These are phyloP conservation scores for Neolamprologus ventralis DNA, from an alignment of 2,113 vertebrate species.

Conservation along the genomic window DNA sequence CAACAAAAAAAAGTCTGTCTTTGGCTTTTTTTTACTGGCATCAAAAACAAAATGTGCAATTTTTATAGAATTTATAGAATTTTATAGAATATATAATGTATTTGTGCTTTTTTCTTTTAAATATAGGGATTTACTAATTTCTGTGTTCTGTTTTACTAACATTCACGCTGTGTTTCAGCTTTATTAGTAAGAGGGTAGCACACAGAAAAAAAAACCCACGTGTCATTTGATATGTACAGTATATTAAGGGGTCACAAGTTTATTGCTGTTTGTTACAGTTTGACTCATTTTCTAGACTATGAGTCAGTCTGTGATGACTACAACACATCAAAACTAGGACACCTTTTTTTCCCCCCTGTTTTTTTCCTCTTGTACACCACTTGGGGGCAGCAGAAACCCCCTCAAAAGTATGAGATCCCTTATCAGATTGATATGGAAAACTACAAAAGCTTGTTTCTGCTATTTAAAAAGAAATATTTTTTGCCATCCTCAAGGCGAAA, in stretches of 20 bases:
- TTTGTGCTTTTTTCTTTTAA: neutral
- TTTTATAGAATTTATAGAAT: neutral
- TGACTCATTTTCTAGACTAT: neutral
- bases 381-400: neutral
- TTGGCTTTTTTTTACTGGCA: neutral
- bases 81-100: neutral
- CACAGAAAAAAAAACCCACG: rapidly evolving
- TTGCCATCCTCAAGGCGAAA: neutral
- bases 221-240: neutral
- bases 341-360: rapidly evolving
- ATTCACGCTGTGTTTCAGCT: neutral
- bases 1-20: too few relatives aligned
- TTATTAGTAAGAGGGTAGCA: neutral
- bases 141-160: neutral
- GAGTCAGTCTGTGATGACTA: neutral
- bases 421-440: neutral
- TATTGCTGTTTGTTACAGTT: neutral
- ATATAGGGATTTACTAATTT: neutral
- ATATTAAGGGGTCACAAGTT: neutral
- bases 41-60: neutral
- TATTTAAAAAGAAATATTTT: neutral
- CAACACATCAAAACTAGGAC: neutral
- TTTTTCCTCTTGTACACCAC: neutral
- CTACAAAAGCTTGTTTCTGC: neutral
- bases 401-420: neutral